Conservation (phyloP, 2,888 invertebrate genomes). For the Podotricha telesiphe region DNA sequence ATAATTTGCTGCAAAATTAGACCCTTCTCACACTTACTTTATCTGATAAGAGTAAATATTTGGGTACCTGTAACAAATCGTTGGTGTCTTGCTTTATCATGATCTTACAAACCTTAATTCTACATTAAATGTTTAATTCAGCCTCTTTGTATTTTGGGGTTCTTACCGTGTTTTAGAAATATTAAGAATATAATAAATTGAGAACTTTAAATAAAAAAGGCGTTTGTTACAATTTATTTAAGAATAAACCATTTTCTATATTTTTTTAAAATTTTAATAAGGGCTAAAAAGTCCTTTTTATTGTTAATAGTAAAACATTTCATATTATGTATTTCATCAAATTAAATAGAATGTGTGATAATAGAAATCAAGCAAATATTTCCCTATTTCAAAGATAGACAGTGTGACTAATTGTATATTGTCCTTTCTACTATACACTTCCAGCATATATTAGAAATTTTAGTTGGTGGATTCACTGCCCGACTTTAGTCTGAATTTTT, state of each 20-base stretch:
- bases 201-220: not conserved
- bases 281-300: too few relatives aligned
- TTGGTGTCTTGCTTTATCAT: slow-evolving; percentile 7
- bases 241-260: not conserved
- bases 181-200: not conserved
- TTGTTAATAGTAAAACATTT: too few relatives aligned
- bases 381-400: too few relatives aligned
- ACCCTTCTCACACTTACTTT: slow-evolving; percentile 20
- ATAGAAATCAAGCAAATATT: too few relatives aligned
- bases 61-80: slow-evolving; percentile 13
- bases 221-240: not conserved
- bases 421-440: not conserved
- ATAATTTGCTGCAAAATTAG: slow-evolving; percentile 29
- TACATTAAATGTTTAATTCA: not conserved
- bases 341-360: too few relatives aligned
- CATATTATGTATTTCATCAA: too few relatives aligned
- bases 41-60: slow-evolving; percentile 21
- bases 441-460: not conserved
- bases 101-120: slow-evolving; percentile 4
- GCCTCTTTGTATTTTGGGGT: not conserved
- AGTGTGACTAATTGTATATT: too few relatives aligned
- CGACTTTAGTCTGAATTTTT: too few relatives aligned
- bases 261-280: too few relatives aligned
- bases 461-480: too few relatives aligned
- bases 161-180: not conserved